Conservation (phyloP, 2,113 vertebrate genomes). For the Cynocephalus volans region DNA sequence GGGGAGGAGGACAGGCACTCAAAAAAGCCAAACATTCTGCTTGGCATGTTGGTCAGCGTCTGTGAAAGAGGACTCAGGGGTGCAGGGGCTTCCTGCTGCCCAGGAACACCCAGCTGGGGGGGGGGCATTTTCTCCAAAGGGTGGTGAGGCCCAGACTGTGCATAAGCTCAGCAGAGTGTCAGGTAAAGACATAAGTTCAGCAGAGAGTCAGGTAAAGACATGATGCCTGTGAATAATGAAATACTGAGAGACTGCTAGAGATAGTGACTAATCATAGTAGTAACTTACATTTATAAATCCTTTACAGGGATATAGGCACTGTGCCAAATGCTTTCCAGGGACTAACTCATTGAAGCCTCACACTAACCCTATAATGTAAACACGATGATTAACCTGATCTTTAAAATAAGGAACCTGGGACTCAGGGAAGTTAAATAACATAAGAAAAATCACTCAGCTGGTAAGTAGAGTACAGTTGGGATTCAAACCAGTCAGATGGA, state of each 20-base stretch:
- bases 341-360: conserved; percentile 58
- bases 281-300: conserved; percentile 24
- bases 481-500: not conserved
- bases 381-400: conserved; percentile 6
- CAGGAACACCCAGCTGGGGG: not conserved
- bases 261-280: not conserved
- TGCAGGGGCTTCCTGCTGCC: not conserved
- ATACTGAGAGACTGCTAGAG: not conserved
- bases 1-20: not conserved
- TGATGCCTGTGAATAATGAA: not conserved
- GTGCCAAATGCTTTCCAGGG: conserved; percentile 5
- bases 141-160: not conserved
- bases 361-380: conserved; percentile 25
- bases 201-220: not conserved
- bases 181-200: not conserved
- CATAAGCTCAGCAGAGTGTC: not conserved
- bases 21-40: not conserved
- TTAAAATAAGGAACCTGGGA: conserved; percentile 44
- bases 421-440: not conserved
- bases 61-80: not conserved
- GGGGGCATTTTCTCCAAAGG: not conserved
- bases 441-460: not conserved
- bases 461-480: not conserved
- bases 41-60: not conserved
- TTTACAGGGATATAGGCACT: not conserved